Percentiles rank a stretch among this genome's conserved stretches.
These are phyloP conservation scores for Euproctis similis DNA, from an alignment of 2,888 invertebrate genomes.

Conservation along the genomic window DNA sequence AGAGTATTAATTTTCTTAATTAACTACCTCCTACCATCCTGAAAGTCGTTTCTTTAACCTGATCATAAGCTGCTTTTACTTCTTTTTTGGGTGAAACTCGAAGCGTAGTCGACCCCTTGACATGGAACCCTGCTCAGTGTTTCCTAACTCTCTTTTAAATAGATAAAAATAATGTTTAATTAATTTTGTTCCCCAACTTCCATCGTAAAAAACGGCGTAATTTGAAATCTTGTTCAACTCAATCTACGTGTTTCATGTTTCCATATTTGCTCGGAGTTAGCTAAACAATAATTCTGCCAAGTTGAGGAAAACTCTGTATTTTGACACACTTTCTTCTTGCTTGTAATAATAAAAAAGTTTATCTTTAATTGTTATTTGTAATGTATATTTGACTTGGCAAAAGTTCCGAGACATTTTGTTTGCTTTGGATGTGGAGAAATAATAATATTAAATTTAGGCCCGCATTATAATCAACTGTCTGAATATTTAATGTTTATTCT, in stretches of 20 bases:
- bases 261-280: conserved; percentile 1
- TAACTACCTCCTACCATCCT: no score
- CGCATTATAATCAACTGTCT: neutral
- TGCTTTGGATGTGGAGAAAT: conserved; percentile 5
- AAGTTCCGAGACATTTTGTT: conserved; percentile 4
- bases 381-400: conserved; percentile 13
- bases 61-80: no score
- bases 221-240: conserved; percentile 2
- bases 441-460: conserved; percentile 3
- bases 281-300: conserved; percentile 3
- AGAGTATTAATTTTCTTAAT: no score
- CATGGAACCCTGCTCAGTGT: no score
- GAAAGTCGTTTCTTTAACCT: no score
- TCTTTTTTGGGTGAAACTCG: no score
- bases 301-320: conserved; percentile 7
- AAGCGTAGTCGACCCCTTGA: no score
- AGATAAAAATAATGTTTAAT: neutral
- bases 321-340: conserved; percentile 12
- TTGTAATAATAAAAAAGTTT: conserved; percentile 19
- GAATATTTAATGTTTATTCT: no score
- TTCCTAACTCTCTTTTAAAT: no score
- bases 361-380: conserved; percentile 15
- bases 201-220: conserved; percentile 2
- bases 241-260: conserved; percentile 3
- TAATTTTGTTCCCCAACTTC: neutral